phyloP scores from a whole-genome alignment of 2,797 vertebrate genomes.

The Pangasius krempfi region DNA sequence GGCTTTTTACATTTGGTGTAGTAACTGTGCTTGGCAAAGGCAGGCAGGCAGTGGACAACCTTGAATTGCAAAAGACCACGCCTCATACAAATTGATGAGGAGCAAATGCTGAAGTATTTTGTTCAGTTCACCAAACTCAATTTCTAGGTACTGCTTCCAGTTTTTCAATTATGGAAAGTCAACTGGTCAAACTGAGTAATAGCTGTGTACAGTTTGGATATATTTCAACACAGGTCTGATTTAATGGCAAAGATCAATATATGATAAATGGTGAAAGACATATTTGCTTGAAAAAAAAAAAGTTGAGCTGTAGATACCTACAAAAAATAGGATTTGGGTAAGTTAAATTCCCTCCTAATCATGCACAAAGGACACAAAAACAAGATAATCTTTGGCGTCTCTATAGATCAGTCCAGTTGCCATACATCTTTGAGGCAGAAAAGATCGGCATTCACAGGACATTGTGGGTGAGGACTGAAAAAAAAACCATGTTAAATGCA shows the following conservation, averaged over 20 bases:
- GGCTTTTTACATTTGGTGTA: not conserved
- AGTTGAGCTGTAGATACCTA: not conserved
- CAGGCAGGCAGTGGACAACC: not conserved
- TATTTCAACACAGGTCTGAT: not conserved
- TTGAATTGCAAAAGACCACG: not conserved
- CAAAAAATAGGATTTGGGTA: no score
- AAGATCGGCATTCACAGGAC: not conserved
- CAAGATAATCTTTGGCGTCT: not conserved
- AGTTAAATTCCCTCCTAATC: not conserved
- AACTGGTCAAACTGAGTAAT: not conserved
- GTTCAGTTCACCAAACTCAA: not conserved
- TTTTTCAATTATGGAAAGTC: not conserved
- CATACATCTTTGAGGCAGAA: not conserved
- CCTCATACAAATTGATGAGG: slow-evolving; percentile 10
- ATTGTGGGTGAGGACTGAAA: not conserved
- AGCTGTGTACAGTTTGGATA: not conserved
- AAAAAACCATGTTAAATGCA: not conserved
- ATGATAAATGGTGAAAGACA: not conserved
- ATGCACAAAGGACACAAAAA: not conserved
- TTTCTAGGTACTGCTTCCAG: not conserved
- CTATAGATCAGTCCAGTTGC: not conserved
- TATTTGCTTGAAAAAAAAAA: not conserved
- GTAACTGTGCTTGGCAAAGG: not conserved
- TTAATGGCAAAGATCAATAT: not conserved
- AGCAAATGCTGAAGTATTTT: not conserved